Evolutionary conservation across 2,113 vertebrate genomes (phyloP).

Genomic region (Maccullochella peelii): DNA sequence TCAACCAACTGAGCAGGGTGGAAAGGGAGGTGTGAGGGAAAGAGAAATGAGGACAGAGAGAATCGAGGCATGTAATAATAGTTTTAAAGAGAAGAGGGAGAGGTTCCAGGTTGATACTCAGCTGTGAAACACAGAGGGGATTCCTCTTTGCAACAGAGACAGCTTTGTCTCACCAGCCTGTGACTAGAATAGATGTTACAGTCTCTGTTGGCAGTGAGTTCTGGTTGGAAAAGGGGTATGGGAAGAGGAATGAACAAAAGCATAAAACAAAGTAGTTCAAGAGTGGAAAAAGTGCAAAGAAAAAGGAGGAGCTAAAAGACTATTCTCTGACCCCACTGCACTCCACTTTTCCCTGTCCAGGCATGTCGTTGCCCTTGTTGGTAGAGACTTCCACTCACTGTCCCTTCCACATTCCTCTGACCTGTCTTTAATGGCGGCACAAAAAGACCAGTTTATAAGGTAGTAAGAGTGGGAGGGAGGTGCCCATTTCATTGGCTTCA

Average conservation of each 20-base stretch:
- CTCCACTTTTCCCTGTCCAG: neutral
- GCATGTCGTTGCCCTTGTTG: slow-evolving; percentile 29
- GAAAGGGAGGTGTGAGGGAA: slow-evolving; percentile 18
- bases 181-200: slow-evolving; percentile 39
- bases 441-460: neutral
- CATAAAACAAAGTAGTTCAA: neutral
- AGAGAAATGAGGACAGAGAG: slow-evolving; percentile 45
- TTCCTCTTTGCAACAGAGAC: slow-evolving; percentile 61
- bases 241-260: neutral
- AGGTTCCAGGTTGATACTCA: slow-evolving; percentile 57
- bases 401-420: slow-evolving; percentile 40
- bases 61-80: slow-evolving; percentile 46
- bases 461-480: neutral
- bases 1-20: slow-evolving; percentile 15
- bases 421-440: slow-evolving; percentile 6
- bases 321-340: neutral
- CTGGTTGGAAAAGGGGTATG: slow-evolving; percentile 8
- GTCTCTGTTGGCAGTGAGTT: slow-evolving; percentile 22
- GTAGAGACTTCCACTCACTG: neutral
- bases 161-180: slow-evolving; percentile 55
- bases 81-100: slow-evolving; percentile 49
- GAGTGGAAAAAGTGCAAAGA: neutral
- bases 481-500: neutral
- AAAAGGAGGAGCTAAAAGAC: slow-evolving; percentile 4
- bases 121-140: slow-evolving; percentile 53